Conservation (phyloP, 2,888 invertebrate genomes). For the Andrena dorsata region DNA sequence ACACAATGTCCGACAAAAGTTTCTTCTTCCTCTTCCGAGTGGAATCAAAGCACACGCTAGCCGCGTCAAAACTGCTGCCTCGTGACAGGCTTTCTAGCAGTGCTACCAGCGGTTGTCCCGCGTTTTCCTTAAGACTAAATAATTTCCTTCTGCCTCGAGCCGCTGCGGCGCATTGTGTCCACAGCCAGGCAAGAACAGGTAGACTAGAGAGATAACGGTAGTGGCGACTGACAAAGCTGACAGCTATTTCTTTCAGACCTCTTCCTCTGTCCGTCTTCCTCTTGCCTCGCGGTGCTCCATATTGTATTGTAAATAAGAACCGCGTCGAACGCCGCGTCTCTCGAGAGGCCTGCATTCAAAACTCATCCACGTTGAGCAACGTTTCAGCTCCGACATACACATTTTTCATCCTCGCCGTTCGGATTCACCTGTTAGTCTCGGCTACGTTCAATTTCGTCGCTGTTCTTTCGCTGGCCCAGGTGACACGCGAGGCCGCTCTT, state of each 20-base stretch:
- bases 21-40: constrained; percentile 23
- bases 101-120: not conserved
- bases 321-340: constrained; percentile 39
- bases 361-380: not conserved
- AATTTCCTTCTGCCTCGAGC: constrained; percentile 19
- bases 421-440: constrained; percentile 51
- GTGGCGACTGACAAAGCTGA: constrained; percentile 67
- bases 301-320: constrained; percentile 57
- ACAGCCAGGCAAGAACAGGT: constrained; percentile 53
- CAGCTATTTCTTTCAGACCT: constrained; percentile 62
- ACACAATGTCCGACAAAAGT: constrained; percentile 26
- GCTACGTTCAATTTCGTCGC: not conserved
- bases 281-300: constrained; percentile 44
- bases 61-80: constrained; percentile 36
- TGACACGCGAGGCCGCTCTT: not conserved
- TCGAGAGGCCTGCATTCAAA: constrained; percentile 26
- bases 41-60: constrained; percentile 38
- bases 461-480: constrained; percentile 3
- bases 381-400: not conserved
- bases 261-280: constrained; percentile 34
- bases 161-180: constrained; percentile 41
- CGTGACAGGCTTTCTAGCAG: constrained; percentile 37
- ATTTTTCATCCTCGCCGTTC: constrained; percentile 14
- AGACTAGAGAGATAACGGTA: constrained; percentile 71
- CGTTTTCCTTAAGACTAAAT: constrained; percentile 32